Conservation (phyloP, 2,797 vertebrate species). For the Pithecia hirsuta region DNA sequence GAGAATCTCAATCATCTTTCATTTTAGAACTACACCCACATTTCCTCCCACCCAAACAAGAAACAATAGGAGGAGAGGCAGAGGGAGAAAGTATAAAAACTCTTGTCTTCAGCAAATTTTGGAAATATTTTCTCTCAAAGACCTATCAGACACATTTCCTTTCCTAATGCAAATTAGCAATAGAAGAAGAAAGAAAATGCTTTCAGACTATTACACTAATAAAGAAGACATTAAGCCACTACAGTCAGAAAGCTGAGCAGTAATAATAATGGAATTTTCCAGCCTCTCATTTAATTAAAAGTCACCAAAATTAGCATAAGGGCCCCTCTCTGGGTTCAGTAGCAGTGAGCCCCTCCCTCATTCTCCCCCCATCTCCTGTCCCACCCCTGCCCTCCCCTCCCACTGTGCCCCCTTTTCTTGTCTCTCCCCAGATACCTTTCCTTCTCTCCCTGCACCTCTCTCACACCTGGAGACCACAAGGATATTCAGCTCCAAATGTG, state of each 20-base stretch:
- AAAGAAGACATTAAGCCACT: constrained; percentile 68
- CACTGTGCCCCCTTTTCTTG: background rate
- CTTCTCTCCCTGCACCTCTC: constrained; percentile 38
- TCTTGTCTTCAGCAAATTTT: constrained; percentile 16
- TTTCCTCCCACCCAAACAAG: background rate
- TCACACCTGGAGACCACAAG: constrained; percentile 82
- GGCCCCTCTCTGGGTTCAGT: constrained; percentile 57
- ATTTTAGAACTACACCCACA: background rate
- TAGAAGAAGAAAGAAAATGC: constrained; percentile 56
- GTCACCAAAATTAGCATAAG: constrained; percentile 37
- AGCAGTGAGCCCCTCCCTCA: background rate
- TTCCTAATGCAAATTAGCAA: constrained; percentile 45
- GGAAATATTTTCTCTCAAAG: constrained; percentile 59
- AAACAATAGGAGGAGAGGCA: background rate
- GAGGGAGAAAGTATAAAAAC: background rate
- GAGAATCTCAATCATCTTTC: background rate
- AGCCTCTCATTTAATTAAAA: constrained; percentile 73
- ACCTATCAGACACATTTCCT: constrained; percentile 20
- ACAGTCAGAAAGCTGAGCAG: background rate
- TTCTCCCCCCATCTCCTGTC: too few relatives aligned
- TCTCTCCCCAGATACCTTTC: background rate
- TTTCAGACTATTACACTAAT: constrained; percentile 59
- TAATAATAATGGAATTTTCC: constrained; percentile 72
- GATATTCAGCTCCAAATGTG: constrained; percentile 76
- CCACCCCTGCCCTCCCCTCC: constrained; percentile 8